A percentile compares a stretch with the other conserved stretches of the same genome.
phyloP scores from a whole-genome alignment of 2,888 invertebrate species.

The Plutella xylostella region DNA sequence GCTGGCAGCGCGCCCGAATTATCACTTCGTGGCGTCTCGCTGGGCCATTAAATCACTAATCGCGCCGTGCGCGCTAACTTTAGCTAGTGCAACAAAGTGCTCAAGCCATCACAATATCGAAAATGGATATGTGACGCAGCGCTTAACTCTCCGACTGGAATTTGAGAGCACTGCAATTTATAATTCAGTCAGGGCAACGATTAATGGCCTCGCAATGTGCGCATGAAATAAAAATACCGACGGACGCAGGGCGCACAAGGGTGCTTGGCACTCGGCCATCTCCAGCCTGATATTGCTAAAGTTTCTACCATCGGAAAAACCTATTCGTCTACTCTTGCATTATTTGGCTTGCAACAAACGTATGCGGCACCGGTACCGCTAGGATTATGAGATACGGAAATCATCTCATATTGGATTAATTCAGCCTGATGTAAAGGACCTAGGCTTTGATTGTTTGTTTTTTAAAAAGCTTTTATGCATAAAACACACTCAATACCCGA shows the following conservation, averaged over 20 bases:
- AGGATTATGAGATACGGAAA: no score
- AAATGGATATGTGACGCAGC: constrained; percentile 6
- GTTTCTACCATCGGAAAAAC: constrained; percentile 27
- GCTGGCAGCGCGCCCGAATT: constrained; percentile 14
- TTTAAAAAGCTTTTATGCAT: no score
- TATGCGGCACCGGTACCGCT: no score
- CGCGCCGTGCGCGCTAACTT: no score
- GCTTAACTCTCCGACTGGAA: constrained; percentile 4
- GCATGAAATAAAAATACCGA: constrained; percentile 48
- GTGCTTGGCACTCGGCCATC: constrained; percentile 43
- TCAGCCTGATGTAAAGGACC: no score
- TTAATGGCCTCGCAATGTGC: constrained; percentile 43
- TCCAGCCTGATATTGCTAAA: constrained; percentile 38
- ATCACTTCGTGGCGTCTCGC: constrained; percentile 11
- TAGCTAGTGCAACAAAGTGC: constrained; percentile 1
- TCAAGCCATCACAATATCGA: constrained; percentile 12
- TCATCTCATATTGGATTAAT: no score
- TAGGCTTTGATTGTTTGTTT: no score
- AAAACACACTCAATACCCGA: no score
- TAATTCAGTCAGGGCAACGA: constrained; percentile 25
- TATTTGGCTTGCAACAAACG: constrained; percentile 1
- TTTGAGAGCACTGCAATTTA: constrained; percentile 15
- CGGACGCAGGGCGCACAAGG: constrained; percentile 32
- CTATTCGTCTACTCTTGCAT: constrained; percentile 10
- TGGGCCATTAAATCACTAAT: no score